These are phyloP conservation scores for Drosophila sechellia DNA, from an alignment of 1,140 invertebrate genomes.

Conservation along the genomic window DNA sequence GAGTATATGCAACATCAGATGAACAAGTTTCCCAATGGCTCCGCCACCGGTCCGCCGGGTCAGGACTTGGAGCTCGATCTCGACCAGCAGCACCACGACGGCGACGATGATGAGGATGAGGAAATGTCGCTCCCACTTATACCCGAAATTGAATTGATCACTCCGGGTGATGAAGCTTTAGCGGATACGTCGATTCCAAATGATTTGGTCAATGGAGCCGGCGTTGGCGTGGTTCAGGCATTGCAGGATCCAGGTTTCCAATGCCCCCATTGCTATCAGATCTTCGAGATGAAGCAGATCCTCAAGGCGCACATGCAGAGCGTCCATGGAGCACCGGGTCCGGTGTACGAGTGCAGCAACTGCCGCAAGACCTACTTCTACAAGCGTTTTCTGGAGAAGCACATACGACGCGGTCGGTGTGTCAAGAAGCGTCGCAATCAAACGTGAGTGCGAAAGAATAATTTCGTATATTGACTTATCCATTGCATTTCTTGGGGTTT, in stretches of 20 bases:
- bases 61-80: slow-evolving; percentile 30
- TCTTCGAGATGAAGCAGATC: slow-evolving; percentile 81
- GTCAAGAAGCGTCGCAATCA: slow-evolving; percentile 83
- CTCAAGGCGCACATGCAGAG: slow-evolving; percentile 83
- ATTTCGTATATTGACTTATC: background rate
- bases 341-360: slow-evolving; percentile 82
- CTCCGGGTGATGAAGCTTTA: slow-evolving; percentile 65
- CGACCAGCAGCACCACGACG: slow-evolving; percentile 39
- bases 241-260: slow-evolving; percentile 62
- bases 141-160: slow-evolving; percentile 80
- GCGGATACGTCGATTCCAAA: slow-evolving; percentile 19
- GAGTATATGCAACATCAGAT: slow-evolving; percentile 82
- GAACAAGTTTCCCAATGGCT: slow-evolving; percentile 74
- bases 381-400: slow-evolving; percentile 82
- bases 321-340: slow-evolving; percentile 72
- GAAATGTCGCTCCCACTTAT: slow-evolving; percentile 76
- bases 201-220: slow-evolving; percentile 25
- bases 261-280: slow-evolving; percentile 76
- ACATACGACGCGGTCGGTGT: slow-evolving; percentile 80
- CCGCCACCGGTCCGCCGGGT: slow-evolving; percentile 9
- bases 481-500: background rate
- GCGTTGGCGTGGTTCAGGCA: slow-evolving; percentile 10
- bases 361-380: slow-evolving; percentile 83
- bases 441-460: slow-evolving; percentile 57
- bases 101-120: slow-evolving; percentile 64